Evolutionary conservation across 1,140 invertebrate genomes (phyloP), one percentile per base, ranked within the genome.

Genomic region (Drosophila willistoni): DNA sequence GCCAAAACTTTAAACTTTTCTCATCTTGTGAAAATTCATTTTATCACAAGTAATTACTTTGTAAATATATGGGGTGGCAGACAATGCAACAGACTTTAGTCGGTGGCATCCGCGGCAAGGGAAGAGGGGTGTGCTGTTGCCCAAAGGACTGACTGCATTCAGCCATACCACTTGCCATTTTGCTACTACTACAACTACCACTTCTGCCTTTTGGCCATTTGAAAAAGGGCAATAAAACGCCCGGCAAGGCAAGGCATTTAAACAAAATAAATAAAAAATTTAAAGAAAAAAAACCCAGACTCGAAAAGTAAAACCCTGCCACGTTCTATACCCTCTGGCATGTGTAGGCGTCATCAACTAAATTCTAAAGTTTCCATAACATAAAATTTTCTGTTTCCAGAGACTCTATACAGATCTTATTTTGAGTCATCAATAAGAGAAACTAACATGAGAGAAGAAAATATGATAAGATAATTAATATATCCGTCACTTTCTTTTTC

Each of bases 31-130:
- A 89, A 59, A 89, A 84, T 81, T 84, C 77, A 79, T 90, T 90
- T 89, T 89, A 89, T 89, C 85, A 81, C 84, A 89, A 90, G 84
- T 89, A 89, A 89, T 89, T 89, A 90, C 85, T 89, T 89, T 84
- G 84, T 90, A 89, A 89, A 89, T 89, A 89, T 78, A 75, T 79
- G 76, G 73, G 64, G 68, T 65, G 59, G 54, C 73, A 83, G 72
- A 66, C 56, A 84, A 69, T 67, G 65, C 70, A 89, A 76, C 64
- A 74, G 73, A 69, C 77, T 71, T 13, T 66, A 17, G 13, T 10
- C 68, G 65, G 64, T 3, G 25, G 12, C 10, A 41, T 2, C 19
- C 19, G 29, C 2, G 29, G 29, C 17, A 19, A 10, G 34, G 34
- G 34, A 5, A 36, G 7, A 10, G 17, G 22, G 34, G 29, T 29